phyloP scores from a whole-genome alignment of 2,797 vertebrate genomes.

The Muscicapa comitata region DNA sequence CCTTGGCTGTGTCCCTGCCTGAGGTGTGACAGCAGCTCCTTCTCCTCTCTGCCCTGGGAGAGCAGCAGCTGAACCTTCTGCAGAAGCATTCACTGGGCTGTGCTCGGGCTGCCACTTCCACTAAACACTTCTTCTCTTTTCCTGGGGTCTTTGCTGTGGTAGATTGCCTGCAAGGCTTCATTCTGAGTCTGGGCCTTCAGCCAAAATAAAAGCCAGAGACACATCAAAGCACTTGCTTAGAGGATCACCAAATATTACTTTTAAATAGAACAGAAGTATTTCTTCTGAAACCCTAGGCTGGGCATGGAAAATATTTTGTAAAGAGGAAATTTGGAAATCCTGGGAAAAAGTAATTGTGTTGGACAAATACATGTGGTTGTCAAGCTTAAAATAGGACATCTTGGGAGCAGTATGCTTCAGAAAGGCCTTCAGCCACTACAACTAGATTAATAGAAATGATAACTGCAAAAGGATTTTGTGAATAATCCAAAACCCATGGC shows the following conservation, averaged over 20 bases:
- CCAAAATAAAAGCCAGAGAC: conserved; percentile 7
- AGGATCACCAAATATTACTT: not conserved
- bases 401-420: not conserved
- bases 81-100: not conserved
- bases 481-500: not conserved
- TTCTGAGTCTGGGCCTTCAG: conserved; percentile 9
- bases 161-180: not conserved
- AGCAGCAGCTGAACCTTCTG: not conserved
- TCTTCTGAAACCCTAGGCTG: not conserved
- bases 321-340: not conserved
- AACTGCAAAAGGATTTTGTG: not conserved
- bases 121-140: not conserved
- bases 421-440: not conserved
- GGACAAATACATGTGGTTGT: not conserved
- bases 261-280: not conserved
- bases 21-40: not conserved
- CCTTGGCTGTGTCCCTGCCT: not conserved
- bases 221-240: not conserved
- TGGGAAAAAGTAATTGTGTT: not conserved
- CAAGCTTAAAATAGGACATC: not conserved
- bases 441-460: not conserved
- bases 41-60: not conserved
- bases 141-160: not conserved
- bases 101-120: not conserved
- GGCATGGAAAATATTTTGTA: not conserved